A percentile compares a stretch with the other conserved stretches of the same genome.
Conservation (phyloP, 2,797 vertebrate genomes). For the Hypotaenidia okinawae region DNA sequence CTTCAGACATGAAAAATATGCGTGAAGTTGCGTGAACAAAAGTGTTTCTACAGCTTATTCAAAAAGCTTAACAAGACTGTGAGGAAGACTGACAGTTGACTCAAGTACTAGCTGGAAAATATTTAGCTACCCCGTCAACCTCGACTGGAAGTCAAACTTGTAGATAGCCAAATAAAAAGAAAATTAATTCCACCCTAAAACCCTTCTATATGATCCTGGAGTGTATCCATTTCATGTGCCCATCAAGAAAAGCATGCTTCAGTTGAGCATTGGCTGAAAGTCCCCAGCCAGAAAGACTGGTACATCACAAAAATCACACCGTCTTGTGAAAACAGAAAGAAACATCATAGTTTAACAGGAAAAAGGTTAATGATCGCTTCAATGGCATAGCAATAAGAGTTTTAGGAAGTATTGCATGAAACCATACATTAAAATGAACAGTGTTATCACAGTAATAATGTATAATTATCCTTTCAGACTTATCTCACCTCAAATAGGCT, state of each 20-base stretch:
- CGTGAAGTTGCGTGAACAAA: neutral
- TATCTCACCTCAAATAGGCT: neutral
- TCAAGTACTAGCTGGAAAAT: neutral
- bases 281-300: neutral
- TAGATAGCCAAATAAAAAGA: neutral
- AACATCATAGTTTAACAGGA: neutral
- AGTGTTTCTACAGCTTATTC: neutral
- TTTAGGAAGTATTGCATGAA: conserved; percentile 14
- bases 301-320: neutral
- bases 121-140: neutral
- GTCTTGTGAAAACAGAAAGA: neutral
- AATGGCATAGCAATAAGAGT: neutral
- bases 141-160: neutral
- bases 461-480: conserved; percentile 33
- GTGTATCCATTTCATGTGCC: neutral
- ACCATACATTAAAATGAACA: conserved; percentile 11
- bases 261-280: neutral
- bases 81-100: neutral
- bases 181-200: neutral
- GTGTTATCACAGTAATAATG: neutral
- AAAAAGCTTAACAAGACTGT: neutral
- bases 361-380: neutral
- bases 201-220: neutral
- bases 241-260: neutral
- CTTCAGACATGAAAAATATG: neutral